These are phyloP conservation scores for human DNA, from an alignment of 2,113 vertebrate genomes.

Conservation along the genomic window DNA sequence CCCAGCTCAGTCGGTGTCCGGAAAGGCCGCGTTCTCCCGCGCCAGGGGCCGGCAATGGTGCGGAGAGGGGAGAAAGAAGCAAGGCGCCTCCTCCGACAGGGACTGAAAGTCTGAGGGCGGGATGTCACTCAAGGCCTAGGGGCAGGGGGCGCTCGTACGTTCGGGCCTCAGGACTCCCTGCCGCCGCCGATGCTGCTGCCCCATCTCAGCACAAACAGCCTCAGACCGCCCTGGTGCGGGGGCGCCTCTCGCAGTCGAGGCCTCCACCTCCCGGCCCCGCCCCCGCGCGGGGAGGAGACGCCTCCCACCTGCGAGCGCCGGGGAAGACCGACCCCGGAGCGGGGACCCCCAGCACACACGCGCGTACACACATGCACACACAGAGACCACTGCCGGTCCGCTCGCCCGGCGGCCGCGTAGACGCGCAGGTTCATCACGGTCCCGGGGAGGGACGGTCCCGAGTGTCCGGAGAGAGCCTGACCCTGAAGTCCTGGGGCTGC, in stretches of 20 bases:
- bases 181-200: neutral
- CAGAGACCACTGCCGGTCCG: neutral
- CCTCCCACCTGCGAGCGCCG: neutral
- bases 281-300: conserved; percentile 59
- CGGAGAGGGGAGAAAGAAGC: neutral
- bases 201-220: conserved; percentile 60
- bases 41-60: neutral
- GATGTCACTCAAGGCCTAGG: conserved; percentile 26
- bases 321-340: conserved; percentile 55
- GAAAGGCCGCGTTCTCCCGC: conserved; percentile 24
- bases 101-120: neutral
- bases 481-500: neutral
- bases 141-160: conserved; percentile 66
- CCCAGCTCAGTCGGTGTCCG: neutral
- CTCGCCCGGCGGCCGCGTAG: neutral
- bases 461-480: neutral
- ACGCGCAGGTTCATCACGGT: neutral
- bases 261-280: conserved; percentile 57
- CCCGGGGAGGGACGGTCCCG: neutral
- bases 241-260: conserved; percentile 36
- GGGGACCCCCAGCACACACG: neutral
- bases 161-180: conserved; percentile 46
- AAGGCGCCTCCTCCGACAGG: neutral
- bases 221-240: conserved; percentile 50
- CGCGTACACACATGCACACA: neutral